phyloP scores from a whole-genome alignment of 2,888 invertebrate species.

The Theretra japonica region DNA sequence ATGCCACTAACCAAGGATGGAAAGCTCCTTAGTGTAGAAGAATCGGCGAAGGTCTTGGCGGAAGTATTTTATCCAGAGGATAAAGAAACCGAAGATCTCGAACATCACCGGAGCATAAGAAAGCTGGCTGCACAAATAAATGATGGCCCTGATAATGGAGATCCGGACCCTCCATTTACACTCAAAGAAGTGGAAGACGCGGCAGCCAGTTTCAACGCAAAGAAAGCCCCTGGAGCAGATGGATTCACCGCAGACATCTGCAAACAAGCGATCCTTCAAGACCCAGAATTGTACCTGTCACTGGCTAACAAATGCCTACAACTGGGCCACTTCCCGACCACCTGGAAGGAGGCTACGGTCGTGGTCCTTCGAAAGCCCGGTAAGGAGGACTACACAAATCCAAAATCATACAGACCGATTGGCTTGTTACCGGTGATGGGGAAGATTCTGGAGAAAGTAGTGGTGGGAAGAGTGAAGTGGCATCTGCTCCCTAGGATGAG shows the following conservation, averaged over 20 bases:
- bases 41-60: too few relatives aligned
- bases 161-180: conserved; percentile 34
- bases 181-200: conserved; percentile 29
- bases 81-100: background rate
- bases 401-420: conserved; percentile 32
- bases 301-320: background rate
- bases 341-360: background rate
- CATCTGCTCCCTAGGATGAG: too few relatives aligned
- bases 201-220: conserved; percentile 30
- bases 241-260: conserved; percentile 42
- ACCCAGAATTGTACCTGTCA: background rate
- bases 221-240: conserved; percentile 40
- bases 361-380: conserved; percentile 30
- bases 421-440: too few relatives aligned
- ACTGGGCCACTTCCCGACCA: too few relatives aligned
- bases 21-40: too few relatives aligned
- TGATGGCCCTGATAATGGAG: background rate
- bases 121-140: too few relatives aligned
- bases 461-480: too few relatives aligned
- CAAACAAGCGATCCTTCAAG: background rate
- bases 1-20: too few relatives aligned
- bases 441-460: too few relatives aligned
- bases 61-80: too few relatives aligned
- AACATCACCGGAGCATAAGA: too few relatives aligned
- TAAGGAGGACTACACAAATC: conserved; percentile 14